phyloP scores from a whole-genome alignment of 2,113 vertebrate species.

The Eretmochelys imbricata region DNA sequence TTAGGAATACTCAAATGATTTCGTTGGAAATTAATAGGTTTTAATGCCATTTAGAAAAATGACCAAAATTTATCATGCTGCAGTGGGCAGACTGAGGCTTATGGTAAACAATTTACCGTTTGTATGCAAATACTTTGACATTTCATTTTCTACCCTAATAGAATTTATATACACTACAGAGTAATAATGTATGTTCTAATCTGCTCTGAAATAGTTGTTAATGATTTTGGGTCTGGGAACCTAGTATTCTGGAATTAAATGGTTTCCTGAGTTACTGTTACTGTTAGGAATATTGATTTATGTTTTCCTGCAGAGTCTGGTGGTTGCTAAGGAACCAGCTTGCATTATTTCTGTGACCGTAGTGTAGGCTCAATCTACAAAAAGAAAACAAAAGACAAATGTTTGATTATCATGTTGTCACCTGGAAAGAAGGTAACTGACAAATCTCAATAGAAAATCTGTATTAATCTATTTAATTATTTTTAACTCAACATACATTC shows the following conservation, averaged over 20 bases:
- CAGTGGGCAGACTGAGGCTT: background rate
- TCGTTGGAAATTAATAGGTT: background rate
- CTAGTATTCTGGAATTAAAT: slow-evolving; percentile 61
- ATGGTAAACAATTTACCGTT: background rate
- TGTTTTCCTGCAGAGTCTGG: slow-evolving; percentile 42
- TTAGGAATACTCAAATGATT: background rate
- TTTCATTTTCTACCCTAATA: background rate
- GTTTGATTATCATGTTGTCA: slow-evolving; percentile 16
- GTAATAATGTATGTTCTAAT: slow-evolving; percentile 17
- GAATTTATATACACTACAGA: slow-evolving; percentile 30
- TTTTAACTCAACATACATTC: background rate
- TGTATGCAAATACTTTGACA: background rate
- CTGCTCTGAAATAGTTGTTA: slow-evolving; percentile 28
- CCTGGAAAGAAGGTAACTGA: slow-evolving; percentile 3
- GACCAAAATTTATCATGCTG: background rate
- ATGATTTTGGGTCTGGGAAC: slow-evolving; percentile 60
- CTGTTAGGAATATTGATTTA: slow-evolving; percentile 58
- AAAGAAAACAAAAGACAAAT: slow-evolving; percentile 48
- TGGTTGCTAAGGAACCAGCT: slow-evolving; percentile 71
- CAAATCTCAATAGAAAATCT: slow-evolving; percentile 14
- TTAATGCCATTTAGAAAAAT: slow-evolving; percentile 8
- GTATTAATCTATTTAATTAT: background rate
- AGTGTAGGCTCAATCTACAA: slow-evolving; percentile 44
- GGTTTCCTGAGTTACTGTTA: slow-evolving; percentile 45
- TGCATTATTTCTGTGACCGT: slow-evolving; percentile 48